Conservation (phyloP, 2,888 invertebrate genomes). For the Ochlodes sylvanus region DNA sequence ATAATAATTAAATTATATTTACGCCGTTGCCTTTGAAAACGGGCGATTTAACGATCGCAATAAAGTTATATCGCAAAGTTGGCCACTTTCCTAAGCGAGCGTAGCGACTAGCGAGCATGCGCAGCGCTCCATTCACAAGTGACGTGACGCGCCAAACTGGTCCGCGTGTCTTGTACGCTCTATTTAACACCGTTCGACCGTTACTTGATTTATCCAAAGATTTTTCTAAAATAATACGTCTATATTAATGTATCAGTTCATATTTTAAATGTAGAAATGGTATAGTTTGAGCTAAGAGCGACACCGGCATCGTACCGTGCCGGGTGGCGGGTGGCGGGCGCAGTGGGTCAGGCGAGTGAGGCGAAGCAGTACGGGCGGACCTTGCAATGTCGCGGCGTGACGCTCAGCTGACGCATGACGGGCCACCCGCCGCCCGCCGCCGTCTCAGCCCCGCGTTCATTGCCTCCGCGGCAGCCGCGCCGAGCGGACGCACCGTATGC, state of each 20-base stretch:
- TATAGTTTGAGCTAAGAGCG: constrained; percentile 8
- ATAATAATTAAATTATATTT: constrained; percentile 12
- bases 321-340: constrained; percentile 62
- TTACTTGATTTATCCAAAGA: constrained; percentile 24
- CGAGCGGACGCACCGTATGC: constrained; percentile 72
- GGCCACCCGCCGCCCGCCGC: constrained; percentile 74
- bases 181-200: constrained; percentile 40
- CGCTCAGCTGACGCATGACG: constrained; percentile 82
- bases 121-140: constrained; percentile 62
- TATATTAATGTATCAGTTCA: not conserved
- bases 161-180: constrained; percentile 47
- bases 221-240: constrained; percentile 6
- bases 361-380: constrained; percentile 77
- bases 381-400: constrained; percentile 87
- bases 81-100: constrained; percentile 45
- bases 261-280: constrained; percentile 7
- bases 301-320: constrained; percentile 75
- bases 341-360: constrained; percentile 81
- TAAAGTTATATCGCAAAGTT: constrained; percentile 31
- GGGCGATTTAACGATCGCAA: constrained; percentile 36
- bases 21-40: constrained; percentile 26
- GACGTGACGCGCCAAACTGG: constrained; percentile 51
- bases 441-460: constrained; percentile 85
- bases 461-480: constrained; percentile 87
- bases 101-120: constrained; percentile 58